These are phyloP conservation scores for Eilema caniola DNA, from an alignment of 2,888 invertebrate genomes.

Conservation along the genomic window DNA sequence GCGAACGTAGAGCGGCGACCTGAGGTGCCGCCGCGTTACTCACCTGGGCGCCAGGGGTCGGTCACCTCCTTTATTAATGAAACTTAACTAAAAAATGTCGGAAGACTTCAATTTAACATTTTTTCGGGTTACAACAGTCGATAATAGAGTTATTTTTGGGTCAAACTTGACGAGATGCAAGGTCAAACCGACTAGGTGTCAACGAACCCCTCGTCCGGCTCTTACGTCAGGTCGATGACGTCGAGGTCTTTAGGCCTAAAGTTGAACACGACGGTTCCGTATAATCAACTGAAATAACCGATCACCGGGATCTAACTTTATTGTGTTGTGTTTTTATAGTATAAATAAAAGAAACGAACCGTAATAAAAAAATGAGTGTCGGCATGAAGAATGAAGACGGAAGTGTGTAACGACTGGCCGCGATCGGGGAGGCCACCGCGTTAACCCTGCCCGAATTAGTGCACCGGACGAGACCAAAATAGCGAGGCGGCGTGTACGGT, in stretches of 20 bases:
- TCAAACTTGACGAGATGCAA: constrained; percentile 78
- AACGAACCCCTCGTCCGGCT: constrained; percentile 82
- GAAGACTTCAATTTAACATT: constrained; percentile 45
- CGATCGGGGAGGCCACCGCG: constrained; percentile 81
- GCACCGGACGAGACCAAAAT: constrained; percentile 85
- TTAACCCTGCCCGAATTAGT: constrained; percentile 87
- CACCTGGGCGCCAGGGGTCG: constrained; percentile 77
- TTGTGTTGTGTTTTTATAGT: constrained; percentile 52
- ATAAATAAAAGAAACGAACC: constrained; percentile 40
- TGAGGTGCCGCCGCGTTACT: constrained; percentile 82
- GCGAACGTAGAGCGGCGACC: constrained; percentile 85
- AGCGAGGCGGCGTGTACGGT: constrained; percentile 85
- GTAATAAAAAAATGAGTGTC: constrained; percentile 68
- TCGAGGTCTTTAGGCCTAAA: constrained; percentile 69
- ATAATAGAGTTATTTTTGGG: constrained; percentile 70
- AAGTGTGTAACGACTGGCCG: constrained; percentile 78
- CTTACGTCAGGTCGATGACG: constrained; percentile 84
- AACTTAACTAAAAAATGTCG: constrained; percentile 46
- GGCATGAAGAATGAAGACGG: constrained; percentile 76
- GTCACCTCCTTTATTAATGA: constrained; percentile 70
- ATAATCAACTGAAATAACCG: constrained; percentile 23
- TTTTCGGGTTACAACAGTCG: constrained; percentile 43
- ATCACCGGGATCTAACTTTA: constrained; percentile 40
- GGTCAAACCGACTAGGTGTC: constrained; percentile 82
- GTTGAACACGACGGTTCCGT: constrained; percentile 44